Evolutionary conservation across 2,888 invertebrate species (phyloP).

Genomic region (Spodoptera picta): DNA sequence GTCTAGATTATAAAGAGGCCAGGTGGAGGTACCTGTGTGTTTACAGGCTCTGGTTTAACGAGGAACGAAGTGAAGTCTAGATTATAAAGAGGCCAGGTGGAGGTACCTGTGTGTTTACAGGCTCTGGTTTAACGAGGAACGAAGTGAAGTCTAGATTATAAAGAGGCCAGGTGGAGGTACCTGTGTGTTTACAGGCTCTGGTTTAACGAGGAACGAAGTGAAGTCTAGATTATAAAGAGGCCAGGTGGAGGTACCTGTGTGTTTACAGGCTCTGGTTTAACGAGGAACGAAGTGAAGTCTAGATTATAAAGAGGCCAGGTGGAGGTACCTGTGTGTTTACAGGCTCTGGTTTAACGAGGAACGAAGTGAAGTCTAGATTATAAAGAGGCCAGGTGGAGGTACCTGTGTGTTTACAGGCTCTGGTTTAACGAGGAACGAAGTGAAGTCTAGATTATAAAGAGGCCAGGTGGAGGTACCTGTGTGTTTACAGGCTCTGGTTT

Average conservation of each 20-base stretch:
- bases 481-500: too few relatives aligned
- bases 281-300: neutral
- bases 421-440: too few relatives aligned
- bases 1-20: constrained; percentile 2
- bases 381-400: constrained; percentile 28
- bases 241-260: constrained; percentile 13
- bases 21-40: constrained; percentile 8
- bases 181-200: too few relatives aligned
- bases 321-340: neutral
- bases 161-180: constrained; percentile 26
- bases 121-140: too few relatives aligned
- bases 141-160: neutral
- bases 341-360: too few relatives aligned
- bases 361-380: neutral
- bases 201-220: too few relatives aligned
- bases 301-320: constrained; percentile 33
- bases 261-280: too few relatives aligned
- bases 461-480: constrained; percentile 15
- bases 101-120: too few relatives aligned
- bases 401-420: too few relatives aligned
- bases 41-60: too few relatives aligned
- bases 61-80: neutral
- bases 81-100: constrained; percentile 35
- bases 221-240: constrained; percentile 18
- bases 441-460: constrained; percentile 13